Conservation (phyloP, 2,888 invertebrate genomes). For the Brachylomia viminalis region DNA sequence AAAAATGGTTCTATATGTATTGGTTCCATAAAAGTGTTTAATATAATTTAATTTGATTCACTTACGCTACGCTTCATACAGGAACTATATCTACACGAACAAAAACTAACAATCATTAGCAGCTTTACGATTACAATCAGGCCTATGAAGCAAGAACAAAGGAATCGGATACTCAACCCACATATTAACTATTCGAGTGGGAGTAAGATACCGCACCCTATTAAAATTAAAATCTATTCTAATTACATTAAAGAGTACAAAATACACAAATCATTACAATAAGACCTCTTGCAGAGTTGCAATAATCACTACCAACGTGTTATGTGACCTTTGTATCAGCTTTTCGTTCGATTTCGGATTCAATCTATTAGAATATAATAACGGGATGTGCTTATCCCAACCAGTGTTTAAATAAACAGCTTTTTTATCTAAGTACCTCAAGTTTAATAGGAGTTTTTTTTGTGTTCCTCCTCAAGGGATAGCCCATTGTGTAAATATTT, state of each 20-base stretch:
- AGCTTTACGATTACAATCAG: constrained; percentile 60
- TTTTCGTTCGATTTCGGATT: constrained; percentile 40
- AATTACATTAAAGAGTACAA: constrained; percentile 25
- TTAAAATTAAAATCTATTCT: constrained; percentile 50
- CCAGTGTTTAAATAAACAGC: constrained; percentile 19
- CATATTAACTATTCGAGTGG: constrained; percentile 42
- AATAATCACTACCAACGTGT: constrained; percentile 42
- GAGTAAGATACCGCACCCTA: constrained; percentile 36
- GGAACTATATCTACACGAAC: constrained; percentile 43
- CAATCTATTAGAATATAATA: constrained; percentile 11
- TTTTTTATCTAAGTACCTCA: not conserved
- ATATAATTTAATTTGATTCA: constrained; percentile 52
- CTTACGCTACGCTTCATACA: constrained; percentile 49
- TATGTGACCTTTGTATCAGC: constrained; percentile 45
- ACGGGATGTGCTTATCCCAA: constrained; percentile 5
- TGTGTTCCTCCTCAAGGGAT: constrained; percentile 39
- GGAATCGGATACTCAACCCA: constrained; percentile 49
- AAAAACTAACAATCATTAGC: constrained; percentile 62
- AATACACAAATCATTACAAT: constrained; percentile 41
- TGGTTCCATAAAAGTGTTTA: constrained; percentile 40
- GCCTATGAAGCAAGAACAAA: constrained; percentile 64
- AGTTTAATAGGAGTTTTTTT: constrained; percentile 21
- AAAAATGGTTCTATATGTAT: constrained; percentile 34
- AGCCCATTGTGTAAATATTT: constrained; percentile 58
- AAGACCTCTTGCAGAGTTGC: constrained; percentile 11